Percentiles rank a stretch among this genome's conserved stretches.
Conservation (phyloP, 2,797 vertebrate genomes). For the Lacerta bilineata region DNA sequence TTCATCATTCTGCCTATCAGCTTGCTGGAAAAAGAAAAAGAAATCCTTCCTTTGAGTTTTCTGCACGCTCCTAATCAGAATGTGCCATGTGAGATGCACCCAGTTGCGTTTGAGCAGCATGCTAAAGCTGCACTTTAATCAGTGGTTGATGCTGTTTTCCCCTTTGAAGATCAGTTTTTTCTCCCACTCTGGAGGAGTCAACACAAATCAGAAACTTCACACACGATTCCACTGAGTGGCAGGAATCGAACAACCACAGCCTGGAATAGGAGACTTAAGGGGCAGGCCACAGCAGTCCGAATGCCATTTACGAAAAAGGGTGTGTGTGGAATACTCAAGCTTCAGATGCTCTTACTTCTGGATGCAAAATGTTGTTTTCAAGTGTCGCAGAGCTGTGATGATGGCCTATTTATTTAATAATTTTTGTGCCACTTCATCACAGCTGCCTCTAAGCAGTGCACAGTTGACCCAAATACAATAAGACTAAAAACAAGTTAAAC, state of each 20-base stretch:
- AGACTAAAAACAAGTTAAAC: no score
- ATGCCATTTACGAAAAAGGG: conserved; percentile 22
- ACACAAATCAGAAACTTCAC: conserved; percentile 34
- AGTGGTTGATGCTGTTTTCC: conserved; percentile 40
- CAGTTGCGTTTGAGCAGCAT: conserved; percentile 25
- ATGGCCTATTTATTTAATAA: background rate
- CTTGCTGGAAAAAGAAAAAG: conserved; percentile 31
- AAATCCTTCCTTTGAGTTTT: conserved; percentile 38
- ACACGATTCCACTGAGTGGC: conserved; percentile 2
- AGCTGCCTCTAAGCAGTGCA: no score
- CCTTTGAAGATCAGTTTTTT: conserved; percentile 57
- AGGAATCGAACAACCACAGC: conserved; percentile 39
- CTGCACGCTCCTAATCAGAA: background rate
- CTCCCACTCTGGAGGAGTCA: conserved; percentile 39
- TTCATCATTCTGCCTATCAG: conserved; percentile 14
- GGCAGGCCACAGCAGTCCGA: conserved; percentile 16
- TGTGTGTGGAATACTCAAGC: conserved; percentile 1
- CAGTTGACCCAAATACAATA: no score
- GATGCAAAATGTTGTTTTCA: background rate
- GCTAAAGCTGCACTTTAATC: conserved; percentile 52
- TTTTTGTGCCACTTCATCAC: no score
- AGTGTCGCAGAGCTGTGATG: background rate
- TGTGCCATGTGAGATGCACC: conserved; percentile 30
- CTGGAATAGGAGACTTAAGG: conserved; percentile 31
- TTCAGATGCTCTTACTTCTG: conserved; percentile 7